phyloP scores from a whole-genome alignment of 2,888 invertebrate species.

The Xanthorhoe designata region DNA sequence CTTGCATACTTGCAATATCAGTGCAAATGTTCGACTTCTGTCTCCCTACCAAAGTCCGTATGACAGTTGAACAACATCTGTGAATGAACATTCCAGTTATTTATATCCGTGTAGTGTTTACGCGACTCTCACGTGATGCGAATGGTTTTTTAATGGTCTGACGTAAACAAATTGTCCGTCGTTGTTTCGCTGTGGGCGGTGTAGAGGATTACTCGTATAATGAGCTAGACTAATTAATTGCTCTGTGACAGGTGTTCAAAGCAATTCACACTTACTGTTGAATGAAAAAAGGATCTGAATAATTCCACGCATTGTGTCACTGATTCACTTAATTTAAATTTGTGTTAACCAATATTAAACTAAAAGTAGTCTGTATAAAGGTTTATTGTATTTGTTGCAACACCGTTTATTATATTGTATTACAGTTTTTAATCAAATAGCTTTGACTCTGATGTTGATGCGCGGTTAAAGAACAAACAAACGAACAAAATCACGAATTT shows the following conservation, averaged over 20 bases:
- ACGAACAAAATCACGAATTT: too few species aligned
- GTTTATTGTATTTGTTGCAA: neutral
- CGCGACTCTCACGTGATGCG: constrained; percentile 69
- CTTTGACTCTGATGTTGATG: neutral
- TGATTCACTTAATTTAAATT: too few species aligned
- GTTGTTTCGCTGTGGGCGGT: constrained; percentile 55
- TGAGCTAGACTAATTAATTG: constrained; percentile 29
- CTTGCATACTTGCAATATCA: neutral
- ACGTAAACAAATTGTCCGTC: constrained; percentile 57
- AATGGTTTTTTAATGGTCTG: constrained; percentile 54
- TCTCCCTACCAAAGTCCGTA: constrained; percentile 12
- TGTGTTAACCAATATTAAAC: neutral
- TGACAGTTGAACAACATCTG: constrained; percentile 33
- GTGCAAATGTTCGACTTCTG: neutral
- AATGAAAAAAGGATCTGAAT: neutral
- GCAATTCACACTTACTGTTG: neutral
- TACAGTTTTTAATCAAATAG: neutral
- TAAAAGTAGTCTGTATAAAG: neutral
- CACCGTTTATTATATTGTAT: too few species aligned
- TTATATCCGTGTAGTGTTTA: constrained; percentile 57
- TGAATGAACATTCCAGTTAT: constrained; percentile 43
- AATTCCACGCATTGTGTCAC: too few species aligned
- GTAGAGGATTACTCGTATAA: constrained; percentile 27
- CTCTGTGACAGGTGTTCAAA: neutral
- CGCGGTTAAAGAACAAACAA: neutral